Percentiles rank a stretch among this genome's conserved stretches.
Conservation (phyloP, 2,888 invertebrate species). For the Ochlodes sylvanus region DNA sequence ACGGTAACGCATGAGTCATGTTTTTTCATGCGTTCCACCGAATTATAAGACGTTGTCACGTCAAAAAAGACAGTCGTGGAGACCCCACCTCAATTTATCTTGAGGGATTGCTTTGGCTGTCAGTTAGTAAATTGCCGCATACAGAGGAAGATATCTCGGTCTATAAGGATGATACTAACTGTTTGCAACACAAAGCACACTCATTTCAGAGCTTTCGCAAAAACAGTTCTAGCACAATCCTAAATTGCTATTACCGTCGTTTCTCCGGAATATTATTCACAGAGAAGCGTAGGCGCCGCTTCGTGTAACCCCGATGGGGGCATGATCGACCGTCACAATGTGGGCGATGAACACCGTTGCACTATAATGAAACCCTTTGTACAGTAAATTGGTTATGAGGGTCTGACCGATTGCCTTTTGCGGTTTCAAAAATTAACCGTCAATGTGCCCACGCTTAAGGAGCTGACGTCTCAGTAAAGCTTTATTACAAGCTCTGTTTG, state of each 20-base stretch:
- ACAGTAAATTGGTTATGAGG: conserved; percentile 74
- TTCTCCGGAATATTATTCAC: conserved; percentile 41
- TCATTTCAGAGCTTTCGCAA: conserved; percentile 42
- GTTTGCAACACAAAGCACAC: no score
- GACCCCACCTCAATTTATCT: no score
- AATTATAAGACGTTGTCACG: no score
- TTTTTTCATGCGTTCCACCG: no score
- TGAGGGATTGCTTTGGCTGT: no score
- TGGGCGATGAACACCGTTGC: conserved; percentile 69
- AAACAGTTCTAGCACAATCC: conserved; percentile 7
- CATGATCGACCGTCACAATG: conserved; percentile 71
- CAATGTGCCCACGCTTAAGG: conserved; percentile 44
- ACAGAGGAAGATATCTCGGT: no score
- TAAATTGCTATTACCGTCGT: conserved; percentile 16
- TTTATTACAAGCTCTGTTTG: conserved; percentile 48
- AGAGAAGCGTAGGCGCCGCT: conserved; percentile 64
- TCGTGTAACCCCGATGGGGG: conserved; percentile 70
- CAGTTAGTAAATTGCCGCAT: no score
- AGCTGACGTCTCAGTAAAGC: conserved; percentile 3
- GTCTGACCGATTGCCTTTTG: conserved; percentile 74
- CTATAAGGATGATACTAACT: no score
- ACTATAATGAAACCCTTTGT: conserved; percentile 79
- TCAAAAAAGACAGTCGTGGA: no score
- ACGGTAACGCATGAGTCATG: no score
- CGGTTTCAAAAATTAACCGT: conserved; percentile 66